Conservation (phyloP, 1,140 invertebrate species). For the Drosophila baimaii region DNA sequence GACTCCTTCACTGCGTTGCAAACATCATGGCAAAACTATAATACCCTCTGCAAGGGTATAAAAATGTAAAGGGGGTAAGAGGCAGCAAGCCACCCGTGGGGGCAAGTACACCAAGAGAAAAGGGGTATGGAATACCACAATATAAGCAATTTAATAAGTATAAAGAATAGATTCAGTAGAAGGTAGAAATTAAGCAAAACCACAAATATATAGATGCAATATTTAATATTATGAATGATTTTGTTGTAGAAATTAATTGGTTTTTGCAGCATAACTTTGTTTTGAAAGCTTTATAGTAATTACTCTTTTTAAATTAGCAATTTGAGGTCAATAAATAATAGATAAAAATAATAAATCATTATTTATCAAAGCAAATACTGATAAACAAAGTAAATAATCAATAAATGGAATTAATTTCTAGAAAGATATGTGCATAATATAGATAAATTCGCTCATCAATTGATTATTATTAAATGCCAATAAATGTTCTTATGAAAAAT, state of each 20-base stretch:
- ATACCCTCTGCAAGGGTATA: too few species aligned
- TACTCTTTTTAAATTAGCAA: too few species aligned
- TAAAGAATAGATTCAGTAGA: background rate
- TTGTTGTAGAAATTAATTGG: background rate
- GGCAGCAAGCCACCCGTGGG: background rate
- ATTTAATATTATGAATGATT: background rate
- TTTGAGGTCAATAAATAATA: background rate
- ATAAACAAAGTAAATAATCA: background rate
- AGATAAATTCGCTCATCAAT: too few species aligned
- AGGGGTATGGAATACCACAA: background rate
- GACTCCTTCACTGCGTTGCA: too few species aligned
- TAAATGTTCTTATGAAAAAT: background rate
- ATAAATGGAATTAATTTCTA: background rate
- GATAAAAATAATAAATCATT: background rate
- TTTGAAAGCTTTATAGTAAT: too few species aligned
- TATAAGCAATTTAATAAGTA: background rate
- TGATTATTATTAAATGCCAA: background rate
- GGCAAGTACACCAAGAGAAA: background rate
- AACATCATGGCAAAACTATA: too few species aligned
- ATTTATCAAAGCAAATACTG: background rate
- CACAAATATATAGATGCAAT: background rate
- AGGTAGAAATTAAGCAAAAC: background rate
- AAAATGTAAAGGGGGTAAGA: background rate
- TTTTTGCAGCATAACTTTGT: background rate
- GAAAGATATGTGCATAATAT: background rate